Evolutionary conservation across 2,888 invertebrate species (phyloP).

Genomic region (Acleris cristana): DNA sequence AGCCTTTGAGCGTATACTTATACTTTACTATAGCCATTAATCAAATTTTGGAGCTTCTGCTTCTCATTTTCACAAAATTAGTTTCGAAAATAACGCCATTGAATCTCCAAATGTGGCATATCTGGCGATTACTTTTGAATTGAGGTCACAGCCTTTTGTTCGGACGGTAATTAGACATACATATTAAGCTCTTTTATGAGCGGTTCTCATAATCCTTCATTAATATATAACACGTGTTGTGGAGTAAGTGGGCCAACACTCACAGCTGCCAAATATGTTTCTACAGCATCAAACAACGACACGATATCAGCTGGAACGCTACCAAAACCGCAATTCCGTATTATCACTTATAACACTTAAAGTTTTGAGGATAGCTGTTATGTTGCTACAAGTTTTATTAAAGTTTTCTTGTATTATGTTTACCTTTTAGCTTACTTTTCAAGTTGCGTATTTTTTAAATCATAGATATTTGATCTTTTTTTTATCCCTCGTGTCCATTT

Average conservation of each 20-base stretch:
- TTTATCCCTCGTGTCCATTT: no score
- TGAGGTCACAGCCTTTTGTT: constrained; percentile 13
- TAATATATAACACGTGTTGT: constrained; percentile 56
- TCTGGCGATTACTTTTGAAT: constrained; percentile 6
- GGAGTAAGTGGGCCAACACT: constrained; percentile 54
- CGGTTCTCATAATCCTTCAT: constrained; percentile 33
- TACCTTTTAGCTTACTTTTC: not conserved
- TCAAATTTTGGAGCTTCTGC: constrained; percentile 23
- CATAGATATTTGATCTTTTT: no score
- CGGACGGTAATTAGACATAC: constrained; percentile 27
- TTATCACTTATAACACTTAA: constrained; percentile 22
- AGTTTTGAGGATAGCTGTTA: constrained; percentile 1
- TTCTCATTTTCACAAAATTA: constrained; percentile 2
- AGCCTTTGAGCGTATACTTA: constrained; percentile 16
- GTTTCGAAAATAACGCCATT: not conserved
- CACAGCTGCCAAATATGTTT: constrained; percentile 67
- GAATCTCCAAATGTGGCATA: not conserved
- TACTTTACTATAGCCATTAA: constrained; percentile 24
- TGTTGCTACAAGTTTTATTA: constrained; percentile 1
- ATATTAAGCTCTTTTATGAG: constrained; percentile 29
- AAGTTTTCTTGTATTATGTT: not conserved
- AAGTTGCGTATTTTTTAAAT: not conserved
- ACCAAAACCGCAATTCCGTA: constrained; percentile 34
- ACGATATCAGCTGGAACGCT: constrained; percentile 37
- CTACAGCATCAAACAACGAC: constrained; percentile 43